phyloP scores from a whole-genome alignment of 2,797 vertebrate species.

The Diplodus puntazzo region DNA sequence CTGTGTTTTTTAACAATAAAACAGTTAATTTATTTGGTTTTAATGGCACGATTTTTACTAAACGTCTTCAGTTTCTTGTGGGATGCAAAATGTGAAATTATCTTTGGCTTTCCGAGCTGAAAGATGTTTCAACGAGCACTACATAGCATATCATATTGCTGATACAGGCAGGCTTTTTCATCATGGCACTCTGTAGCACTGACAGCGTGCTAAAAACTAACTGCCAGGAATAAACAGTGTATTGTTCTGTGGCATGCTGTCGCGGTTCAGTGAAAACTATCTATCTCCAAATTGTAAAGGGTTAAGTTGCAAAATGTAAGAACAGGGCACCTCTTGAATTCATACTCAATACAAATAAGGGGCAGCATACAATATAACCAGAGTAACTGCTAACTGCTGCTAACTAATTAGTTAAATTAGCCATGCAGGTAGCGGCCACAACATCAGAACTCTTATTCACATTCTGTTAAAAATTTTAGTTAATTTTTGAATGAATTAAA shows the following conservation, averaged over 20 bases:
- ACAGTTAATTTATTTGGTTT: neutral
- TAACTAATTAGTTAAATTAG: too few species aligned
- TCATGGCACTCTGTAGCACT: conserved; percentile 1
- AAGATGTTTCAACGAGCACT: too few species aligned
- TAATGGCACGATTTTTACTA: neutral
- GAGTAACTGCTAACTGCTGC: too few species aligned
- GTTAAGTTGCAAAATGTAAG: neutral
- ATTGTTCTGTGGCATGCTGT: neutral
- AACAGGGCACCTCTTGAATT: too few species aligned
- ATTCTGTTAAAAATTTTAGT: too few species aligned
- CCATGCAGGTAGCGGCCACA: too few species aligned
- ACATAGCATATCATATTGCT: neutral
- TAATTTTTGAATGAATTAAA: too few species aligned
- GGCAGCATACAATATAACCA: too few species aligned
- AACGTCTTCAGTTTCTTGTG: neutral
- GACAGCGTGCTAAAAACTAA: conserved; percentile 23
- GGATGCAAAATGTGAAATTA: too few species aligned
- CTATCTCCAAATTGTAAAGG: neutral
- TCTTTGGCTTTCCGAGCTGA: too few species aligned
- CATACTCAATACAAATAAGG: too few species aligned
- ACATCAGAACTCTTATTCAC: too few species aligned
- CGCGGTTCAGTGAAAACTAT: neutral
- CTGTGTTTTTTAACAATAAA: conserved; percentile 1
- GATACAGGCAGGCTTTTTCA: conserved; percentile 1
- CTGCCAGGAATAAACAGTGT: neutral